Percentiles rank a stretch among this genome's conserved stretches.
phyloP scores from a whole-genome alignment of 2,797 vertebrate genomes.

The Labroides dimidiatus region DNA sequence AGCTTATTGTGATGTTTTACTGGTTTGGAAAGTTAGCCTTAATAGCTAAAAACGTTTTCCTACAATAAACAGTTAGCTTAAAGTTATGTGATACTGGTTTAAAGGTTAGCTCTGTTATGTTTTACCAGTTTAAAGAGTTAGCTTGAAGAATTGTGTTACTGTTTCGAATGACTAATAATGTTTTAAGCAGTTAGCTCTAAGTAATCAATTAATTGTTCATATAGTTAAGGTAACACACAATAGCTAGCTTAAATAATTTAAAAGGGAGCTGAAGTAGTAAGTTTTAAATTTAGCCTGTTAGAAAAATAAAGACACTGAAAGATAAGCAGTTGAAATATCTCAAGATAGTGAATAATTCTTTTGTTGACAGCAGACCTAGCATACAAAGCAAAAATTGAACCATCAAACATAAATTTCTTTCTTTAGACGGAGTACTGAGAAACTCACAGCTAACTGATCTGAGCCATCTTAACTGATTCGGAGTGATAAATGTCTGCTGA shows the following conservation, averaged over 20 bases:
- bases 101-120: too few species aligned
- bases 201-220: too few species aligned
- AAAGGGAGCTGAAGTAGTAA: too few species aligned
- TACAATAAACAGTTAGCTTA: neutral
- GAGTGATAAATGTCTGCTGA: constrained; percentile 7
- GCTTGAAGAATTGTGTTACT: neutral
- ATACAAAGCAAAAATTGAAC: neutral
- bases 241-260: too few species aligned
- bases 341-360: neutral
- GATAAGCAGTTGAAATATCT: neutral
- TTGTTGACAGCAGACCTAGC: neutral
- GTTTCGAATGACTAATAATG: too few species aligned
- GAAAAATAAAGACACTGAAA: neutral
- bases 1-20: too few species aligned
- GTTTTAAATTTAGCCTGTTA: too few species aligned
- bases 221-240: too few species aligned
- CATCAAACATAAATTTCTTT: neutral
- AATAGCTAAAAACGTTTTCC: too few species aligned
- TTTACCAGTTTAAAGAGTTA: neutral
- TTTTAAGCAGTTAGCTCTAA: too few species aligned
- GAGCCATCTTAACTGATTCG: constrained; percentile 2
- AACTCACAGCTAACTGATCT: neutral
- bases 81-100: too few species aligned
- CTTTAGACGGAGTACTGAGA: neutral
- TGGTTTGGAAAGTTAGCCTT: too few species aligned